Evolutionary conservation across 1,140 invertebrate genomes (phyloP), one percentile per base, ranked within the genome.

Genomic region (Oscheius sp.): DNA sequence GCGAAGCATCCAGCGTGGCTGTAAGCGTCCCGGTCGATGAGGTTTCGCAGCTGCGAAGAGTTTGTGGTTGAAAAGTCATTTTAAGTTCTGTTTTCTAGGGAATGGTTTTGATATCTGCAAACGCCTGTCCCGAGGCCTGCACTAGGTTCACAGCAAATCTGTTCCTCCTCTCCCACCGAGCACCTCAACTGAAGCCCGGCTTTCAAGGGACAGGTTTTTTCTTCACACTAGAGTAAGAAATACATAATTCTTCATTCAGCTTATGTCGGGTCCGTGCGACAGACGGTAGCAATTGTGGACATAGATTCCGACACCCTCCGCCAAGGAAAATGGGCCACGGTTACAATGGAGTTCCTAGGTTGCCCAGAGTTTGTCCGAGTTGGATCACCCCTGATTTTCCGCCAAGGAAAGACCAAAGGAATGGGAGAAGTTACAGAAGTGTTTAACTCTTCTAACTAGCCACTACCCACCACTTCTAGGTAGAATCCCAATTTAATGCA

Each of bases 191-290:
- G 13, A 77, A 61, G n/a, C 26, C 76, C 15, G 80, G 80, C 1
- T 79, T 80, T 38, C 79, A 81, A 58, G 78, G 78, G 28, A 81
- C 79, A 20, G 79, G 78, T 76, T 58, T 52, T 62, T 45, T 45
- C 42, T 45, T 23, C 42, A 45, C 18, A 18, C 23, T 18, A 45
- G 18, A 34, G 3, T 31, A 29, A 4, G 20, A 2, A 2, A 26
- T 28, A 46, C 4, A 26, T 29, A 31, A 35, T 23, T 32, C 15
- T 49, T 20, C 42, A 92, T 29, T 95, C 93, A 0, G 90, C 97
- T 1, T 93, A 97, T 82, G 91, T 97, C 70, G 94, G 93, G 1
- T 97, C 94, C 82, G 91, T 98, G 18, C 86, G 93, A 10, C 95
- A 97, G 86, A 97, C 94, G 0, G 94, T 92, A 23, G 82, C 80